Conservation (phyloP, 2,888 invertebrate genomes). For the Sisyra nigra region DNA sequence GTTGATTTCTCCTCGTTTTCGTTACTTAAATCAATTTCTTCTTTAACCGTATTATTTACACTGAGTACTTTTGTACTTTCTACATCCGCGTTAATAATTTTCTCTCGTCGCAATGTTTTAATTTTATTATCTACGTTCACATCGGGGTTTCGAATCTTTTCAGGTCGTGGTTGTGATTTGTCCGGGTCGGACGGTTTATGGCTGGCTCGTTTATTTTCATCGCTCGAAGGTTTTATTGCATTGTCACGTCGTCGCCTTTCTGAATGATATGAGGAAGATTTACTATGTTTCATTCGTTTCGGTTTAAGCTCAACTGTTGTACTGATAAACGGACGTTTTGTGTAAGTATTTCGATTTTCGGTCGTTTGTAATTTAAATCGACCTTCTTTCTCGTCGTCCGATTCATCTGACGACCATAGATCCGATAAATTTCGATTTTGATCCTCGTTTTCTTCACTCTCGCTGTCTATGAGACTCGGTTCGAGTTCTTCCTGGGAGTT, state of each 20-base stretch:
- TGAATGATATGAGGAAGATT: too few species aligned
- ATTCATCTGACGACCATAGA: constrained; percentile 26
- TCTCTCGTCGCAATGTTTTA: too few species aligned
- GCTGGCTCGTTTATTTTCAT: background rate
- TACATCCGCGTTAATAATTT: too few species aligned
- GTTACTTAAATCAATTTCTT: constrained; percentile 18
- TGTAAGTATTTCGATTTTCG: constrained; percentile 11
- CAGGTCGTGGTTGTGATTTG: background rate
- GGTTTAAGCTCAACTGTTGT: constrained; percentile 10
- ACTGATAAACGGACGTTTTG: constrained; percentile 13
- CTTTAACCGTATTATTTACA: constrained; percentile 1
- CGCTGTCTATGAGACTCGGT: constrained; percentile 9
- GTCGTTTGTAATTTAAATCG: constrained; percentile 20
- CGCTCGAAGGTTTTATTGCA: background rate
- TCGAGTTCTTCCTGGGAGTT: constrained; percentile 14
- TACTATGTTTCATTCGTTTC: constrained; percentile 3
- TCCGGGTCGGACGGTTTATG: background rate
- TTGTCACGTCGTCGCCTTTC: background rate
- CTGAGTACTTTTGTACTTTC: background rate
- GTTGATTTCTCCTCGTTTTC: constrained; percentile 16
- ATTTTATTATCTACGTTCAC: too few species aligned
- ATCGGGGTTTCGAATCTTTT: too few species aligned
- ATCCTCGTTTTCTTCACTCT: background rate
- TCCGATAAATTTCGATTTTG: constrained; percentile 17
- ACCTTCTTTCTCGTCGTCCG: constrained; percentile 26